Base-by-base conservation (phyloP, 2,888 invertebrate genomes). In the Synanthedon vespiformis region DNA sequence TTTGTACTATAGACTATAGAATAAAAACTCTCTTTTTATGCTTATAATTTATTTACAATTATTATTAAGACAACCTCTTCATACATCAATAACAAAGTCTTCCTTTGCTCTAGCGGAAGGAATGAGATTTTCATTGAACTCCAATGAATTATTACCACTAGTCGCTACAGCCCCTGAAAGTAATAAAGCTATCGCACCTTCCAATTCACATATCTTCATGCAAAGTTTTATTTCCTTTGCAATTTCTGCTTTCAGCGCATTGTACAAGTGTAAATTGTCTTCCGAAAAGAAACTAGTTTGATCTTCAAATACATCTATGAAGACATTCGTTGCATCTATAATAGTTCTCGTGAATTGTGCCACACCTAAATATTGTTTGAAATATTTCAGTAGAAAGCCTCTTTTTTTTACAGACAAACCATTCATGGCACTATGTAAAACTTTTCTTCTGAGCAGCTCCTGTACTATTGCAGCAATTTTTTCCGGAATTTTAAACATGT, bases 371-470 rank as follows among this genome's bases (percentile, higher is more conserved):
- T 92, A 87, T 55, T 88, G 90, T 60, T 89, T 89, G n/a, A 97
- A 83, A 75, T 96, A 99, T 56, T 90, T 89, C 8, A 97, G 76
- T 53, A 98, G 84, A 54, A 81, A 79, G 5, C 88, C 80, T 34
- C 96, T 77, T 1, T 91, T 89, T 58, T 90, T 90, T 51, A 92
- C 91, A 54, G 91, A 89, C 54, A 95, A 88, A 2, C 93, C 93
- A 49, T 90, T 89, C 49, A 98, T 80, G 0, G 97, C 96, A 56
- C 91, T 89, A 65, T 89, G 87, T 16, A 99, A 80, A 0, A 93
- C 94, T 71, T 93, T 92, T 53, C 97, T 89, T 65, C 94, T 90
- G n/a, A 94, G 92, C 56, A 98, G 83, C 78, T 98, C 98, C 72
- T 95, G 94, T 66, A 98, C 89, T 5, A 97, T 87, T 51, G 93